These are phyloP conservation scores for Nymphalis c-album DNA, from an alignment of 2,888 invertebrate species.

Conservation along the genomic window DNA sequence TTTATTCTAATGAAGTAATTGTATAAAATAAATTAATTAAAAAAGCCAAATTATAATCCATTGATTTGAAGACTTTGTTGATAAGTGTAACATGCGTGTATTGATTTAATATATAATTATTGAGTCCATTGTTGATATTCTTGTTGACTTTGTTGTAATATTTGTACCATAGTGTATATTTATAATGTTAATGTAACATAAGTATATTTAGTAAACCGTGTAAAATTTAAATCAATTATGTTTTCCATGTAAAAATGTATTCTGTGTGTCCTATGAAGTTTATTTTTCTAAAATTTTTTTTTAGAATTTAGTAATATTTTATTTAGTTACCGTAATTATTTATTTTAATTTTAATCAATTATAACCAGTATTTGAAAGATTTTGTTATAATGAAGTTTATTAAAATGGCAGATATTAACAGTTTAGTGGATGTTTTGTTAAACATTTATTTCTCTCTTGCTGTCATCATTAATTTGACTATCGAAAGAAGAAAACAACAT, in stretches of 20 bases:
- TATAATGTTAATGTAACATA: constrained; percentile 4
- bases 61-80: constrained; percentile 26
- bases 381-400: too few species aligned
- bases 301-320: neutral
- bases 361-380: too few species aligned
- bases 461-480: too few species aligned
- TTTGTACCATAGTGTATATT: constrained; percentile 44
- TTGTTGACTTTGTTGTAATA: constrained; percentile 79
- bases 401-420: too few species aligned
- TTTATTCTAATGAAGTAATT: neutral
- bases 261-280: neutral
- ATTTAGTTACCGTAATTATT: neutral
- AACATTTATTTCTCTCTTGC: too few species aligned
- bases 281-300: neutral
- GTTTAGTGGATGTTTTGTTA: too few species aligned
- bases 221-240: neutral
- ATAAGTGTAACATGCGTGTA: constrained; percentile 41
- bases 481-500: too few species aligned
- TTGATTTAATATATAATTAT: constrained; percentile 71
- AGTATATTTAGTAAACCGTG: neutral
- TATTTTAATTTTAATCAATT: too few species aligned
- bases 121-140: constrained; percentile 80
- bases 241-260: neutral
- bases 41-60: neutral
- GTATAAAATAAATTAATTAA: neutral